Evolutionary conservation across 1,140 invertebrate species (phyloP).

Genomic region (Lasioglossum albipes): DNA sequence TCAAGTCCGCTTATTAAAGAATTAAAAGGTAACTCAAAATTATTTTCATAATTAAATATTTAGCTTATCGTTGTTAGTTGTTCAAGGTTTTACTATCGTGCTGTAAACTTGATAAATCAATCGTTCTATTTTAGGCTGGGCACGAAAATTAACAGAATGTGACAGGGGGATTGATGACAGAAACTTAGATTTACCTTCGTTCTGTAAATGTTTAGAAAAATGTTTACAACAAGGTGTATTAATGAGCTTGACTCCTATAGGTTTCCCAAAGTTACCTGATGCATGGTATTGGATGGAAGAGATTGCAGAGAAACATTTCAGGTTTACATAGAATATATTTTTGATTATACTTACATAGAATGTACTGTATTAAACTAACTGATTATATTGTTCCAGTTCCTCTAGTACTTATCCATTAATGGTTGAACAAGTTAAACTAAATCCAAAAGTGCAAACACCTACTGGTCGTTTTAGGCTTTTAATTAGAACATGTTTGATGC

Average conservation of each 20-base stretch:
- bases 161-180: conserved; percentile 74
- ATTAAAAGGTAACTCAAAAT: conserved; percentile 78
- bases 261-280: conserved; percentile 74
- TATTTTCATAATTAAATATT: background rate
- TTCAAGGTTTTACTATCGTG: background rate
- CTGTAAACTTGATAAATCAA: background rate
- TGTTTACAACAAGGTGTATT: conserved; percentile 79
- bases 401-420: conserved; percentile 74
- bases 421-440: conserved; percentile 76
- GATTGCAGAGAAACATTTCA: conserved; percentile 70
- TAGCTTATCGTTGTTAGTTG: background rate
- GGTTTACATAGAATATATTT: conserved; percentile 42
- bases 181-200: conserved; percentile 71
- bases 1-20: conserved; percentile 81
- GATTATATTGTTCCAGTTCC: conserved; percentile 61
- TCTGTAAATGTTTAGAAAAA: conserved; percentile 79
- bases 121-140: conserved; percentile 73
- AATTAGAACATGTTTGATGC: conserved; percentile 80
- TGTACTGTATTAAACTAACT: background rate
- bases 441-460: conserved; percentile 76
- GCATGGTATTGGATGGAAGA: conserved; percentile 80
- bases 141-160: conserved; percentile 75
- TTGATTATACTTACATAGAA: background rate
- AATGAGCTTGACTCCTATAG: conserved; percentile 69
- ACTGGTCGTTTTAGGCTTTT: conserved; percentile 81